Evolutionary conservation across 2,888 invertebrate genomes (phyloP), one percentile per base, ranked within the genome.

Genomic region (Dorcus parallelipipedus): DNA sequence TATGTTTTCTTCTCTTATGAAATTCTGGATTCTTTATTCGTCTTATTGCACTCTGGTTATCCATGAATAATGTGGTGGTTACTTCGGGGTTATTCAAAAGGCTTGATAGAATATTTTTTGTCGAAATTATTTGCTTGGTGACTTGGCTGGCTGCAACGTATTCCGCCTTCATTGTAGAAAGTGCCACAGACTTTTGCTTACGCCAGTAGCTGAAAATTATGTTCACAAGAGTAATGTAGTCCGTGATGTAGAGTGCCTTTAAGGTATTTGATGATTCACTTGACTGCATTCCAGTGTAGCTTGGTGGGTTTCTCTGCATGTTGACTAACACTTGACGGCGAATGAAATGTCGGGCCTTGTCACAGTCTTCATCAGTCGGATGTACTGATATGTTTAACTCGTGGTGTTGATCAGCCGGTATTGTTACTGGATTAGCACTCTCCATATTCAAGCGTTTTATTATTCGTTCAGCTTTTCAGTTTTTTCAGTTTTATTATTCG

Each of bases 371-470:
- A 20, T 41, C 38, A n/a, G 38, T 8, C 4, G 51, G 41, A 51
- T 20, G 41, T 39, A 51, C 20, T 51, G 39, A 41, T 33, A 10
- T 26, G 17, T 6, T 42, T 6, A 42, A 41, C 26, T 26, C 26
- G 26, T 26, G 26, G 4, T 51, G 6, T 23, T 26, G 9, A 7
- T 64, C 61, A 6, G 61, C 62, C 1, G 67, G 69, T 10, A 65
- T 64, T 0, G 57, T n/a, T 6, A 64, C 68, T 2, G 60, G 14
- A 40, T 70, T 67, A 9, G 63, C 58, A 40, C 68, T 53, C 51
- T 56, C 47, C 59, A 68, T 60, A 3, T 58, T 53, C 60, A 66
- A 66, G 48, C 50, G 59, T 45, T 54, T 33, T 9, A 65, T 40
- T 17, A 58, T 48, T 40, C 40, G 42, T 39, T 62, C 40, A n/a